Base-by-base conservation (phyloP, 30 jellyfish, hydroid and myxozoan species). In the Nemopilema nomurai region DNA sequence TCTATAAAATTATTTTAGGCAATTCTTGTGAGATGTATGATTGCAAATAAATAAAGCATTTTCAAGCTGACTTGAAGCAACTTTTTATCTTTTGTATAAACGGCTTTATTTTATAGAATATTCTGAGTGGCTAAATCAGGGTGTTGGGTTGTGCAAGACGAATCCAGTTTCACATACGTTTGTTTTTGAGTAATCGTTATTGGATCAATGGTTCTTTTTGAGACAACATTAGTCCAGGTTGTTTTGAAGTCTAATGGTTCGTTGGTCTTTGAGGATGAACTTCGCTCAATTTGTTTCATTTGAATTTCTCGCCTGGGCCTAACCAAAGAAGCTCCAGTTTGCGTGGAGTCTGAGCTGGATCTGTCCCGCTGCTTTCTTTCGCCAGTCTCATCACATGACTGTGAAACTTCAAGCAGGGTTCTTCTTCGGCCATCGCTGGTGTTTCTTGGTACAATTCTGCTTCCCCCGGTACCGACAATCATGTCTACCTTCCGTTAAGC, bases 391-490 rank as follows among this genome's bases (percentile, higher is more conserved):
- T 21, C 64, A 16, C 65, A 64, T 65, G 28, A 70, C 27, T 67
- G 32, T 49, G 89, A 49, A 8, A 80, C 63, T 25, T 80, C 81
- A 25, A 68, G 81, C 1, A 80, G 57, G 1, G 81, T 80, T 51
- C 28, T 49, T 67, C 89, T 80, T 63, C 81, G 33, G 74, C 28
- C 81, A 18, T 73, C 69, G 41, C 20, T 73, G 6, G 66, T 51
- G 25, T 76, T 52, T 30, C 86, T 76, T 26, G 9, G 49, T 7
- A 76, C 62, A 1, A 80, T 71, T 67, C 89, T 68, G 66, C 89
- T 80, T 13, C 89, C 89, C 19, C 74, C 89, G 7, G 89, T 80
- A 28, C 81, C 69, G 17, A 80, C 69, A 1, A 80, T 80, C 89
- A 80, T 80, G 53, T 57, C 62, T 9, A 16, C 69, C 16, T 41